Conservation (phyloP, 1,140 invertebrate genomes). For the Diplogasteroides magnus region DNA sequence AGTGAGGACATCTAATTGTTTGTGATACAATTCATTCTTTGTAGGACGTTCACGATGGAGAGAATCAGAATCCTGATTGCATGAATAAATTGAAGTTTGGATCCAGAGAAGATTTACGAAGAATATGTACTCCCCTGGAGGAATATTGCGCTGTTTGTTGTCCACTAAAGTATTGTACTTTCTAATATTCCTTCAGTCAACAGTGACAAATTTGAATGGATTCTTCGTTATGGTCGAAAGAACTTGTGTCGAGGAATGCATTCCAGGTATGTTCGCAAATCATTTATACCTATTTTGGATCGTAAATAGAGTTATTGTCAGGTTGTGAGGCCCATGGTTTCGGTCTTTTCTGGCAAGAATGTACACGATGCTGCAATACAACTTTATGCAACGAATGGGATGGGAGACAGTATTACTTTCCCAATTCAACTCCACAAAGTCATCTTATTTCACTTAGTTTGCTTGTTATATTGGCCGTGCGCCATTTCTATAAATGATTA, state of each 20-base stretch:
- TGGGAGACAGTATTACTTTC: conserved; percentile 23
- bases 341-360: conserved; percentile 24
- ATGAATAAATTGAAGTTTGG: conserved; percentile 28
- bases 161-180: neutral
- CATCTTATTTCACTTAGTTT: too few species aligned
- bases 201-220: conserved; percentile 31
- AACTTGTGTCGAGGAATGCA: conserved; percentile 22
- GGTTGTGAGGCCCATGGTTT: conserved; percentile 27
- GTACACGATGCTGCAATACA: conserved; percentile 23
- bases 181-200: conserved; percentile 33
- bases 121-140: conserved; percentile 22
- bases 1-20: too few species aligned
- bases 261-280: conserved; percentile 1
- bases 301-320: too few species aligned
- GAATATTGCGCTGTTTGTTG: conserved; percentile 24
- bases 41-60: conserved; percentile 22
- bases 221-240: conserved; percentile 28
- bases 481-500: too few species aligned
- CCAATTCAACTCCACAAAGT: too few species aligned
- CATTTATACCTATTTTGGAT: too few species aligned
- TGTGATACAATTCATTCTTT: too few species aligned
- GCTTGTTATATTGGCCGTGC: too few species aligned
- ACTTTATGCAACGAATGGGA: conserved; percentile 32
- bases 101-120: conserved; percentile 21
- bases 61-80: conserved; percentile 31